These are phyloP conservation scores for Crenuchus spilurus DNA, from an alignment of 2,797 vertebrate species.

Conservation along the genomic window DNA sequence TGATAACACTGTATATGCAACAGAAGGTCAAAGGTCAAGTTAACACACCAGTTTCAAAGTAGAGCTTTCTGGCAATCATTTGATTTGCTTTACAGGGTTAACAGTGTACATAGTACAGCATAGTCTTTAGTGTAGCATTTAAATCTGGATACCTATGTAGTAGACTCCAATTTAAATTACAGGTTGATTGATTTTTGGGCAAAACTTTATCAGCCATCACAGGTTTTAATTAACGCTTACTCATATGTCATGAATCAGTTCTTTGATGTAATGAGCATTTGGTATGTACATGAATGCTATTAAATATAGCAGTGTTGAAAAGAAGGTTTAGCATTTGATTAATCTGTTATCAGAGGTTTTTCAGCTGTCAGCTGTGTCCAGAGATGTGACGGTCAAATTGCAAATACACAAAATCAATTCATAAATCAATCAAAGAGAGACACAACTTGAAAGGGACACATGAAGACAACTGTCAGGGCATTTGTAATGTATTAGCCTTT, in stretches of 20 bases:
- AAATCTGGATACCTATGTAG: too few species aligned
- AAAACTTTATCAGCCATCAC: not conserved
- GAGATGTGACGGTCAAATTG: not conserved
- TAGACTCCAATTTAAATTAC: too few species aligned
- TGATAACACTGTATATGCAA: too few species aligned
- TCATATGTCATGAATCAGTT: not conserved
- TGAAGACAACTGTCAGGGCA: not conserved
- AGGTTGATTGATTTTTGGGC: too few species aligned
- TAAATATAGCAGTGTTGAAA: not conserved
- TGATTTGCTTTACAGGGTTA: too few species aligned
- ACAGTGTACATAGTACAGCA: too few species aligned
- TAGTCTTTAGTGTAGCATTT: too few species aligned
- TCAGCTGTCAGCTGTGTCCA: not conserved
- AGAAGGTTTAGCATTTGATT: not conserved
- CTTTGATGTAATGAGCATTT: not conserved
- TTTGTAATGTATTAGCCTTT: not conserved
- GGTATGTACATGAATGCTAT: conserved; percentile 11
- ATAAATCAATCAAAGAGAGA: not conserved
- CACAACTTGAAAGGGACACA: not conserved
- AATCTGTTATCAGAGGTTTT: not conserved
- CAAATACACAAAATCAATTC: conserved; percentile 3
- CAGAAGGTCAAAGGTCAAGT: too few species aligned
- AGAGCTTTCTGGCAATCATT: too few species aligned
- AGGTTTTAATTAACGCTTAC: not conserved
- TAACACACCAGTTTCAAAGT: too few species aligned